phyloP scores from a whole-genome alignment of 2,888 invertebrate species.

The Caenorhabditis angaria region DNA sequence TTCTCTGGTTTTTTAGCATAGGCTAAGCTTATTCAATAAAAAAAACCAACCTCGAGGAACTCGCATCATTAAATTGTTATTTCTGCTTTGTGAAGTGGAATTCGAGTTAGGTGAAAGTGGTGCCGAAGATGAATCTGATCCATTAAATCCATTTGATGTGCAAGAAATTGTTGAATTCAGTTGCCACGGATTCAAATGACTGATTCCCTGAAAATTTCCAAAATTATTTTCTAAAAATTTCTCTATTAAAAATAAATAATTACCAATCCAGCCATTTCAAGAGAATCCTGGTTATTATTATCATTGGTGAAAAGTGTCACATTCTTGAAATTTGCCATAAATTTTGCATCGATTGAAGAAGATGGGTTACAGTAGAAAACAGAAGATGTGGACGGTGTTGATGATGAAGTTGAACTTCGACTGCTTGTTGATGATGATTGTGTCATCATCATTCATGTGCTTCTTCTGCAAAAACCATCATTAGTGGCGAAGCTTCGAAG shows the following conservation, averaged over 20 bases:
- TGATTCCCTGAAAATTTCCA: conserved; percentile 3
- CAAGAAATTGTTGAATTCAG: conserved; percentile 15
- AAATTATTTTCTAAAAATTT: not conserved
- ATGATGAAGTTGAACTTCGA: not conserved
- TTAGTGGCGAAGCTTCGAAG: not conserved
- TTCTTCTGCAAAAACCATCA: not conserved
- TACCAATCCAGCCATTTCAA: not conserved
- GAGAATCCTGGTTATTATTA: not conserved
- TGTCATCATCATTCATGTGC: conserved; percentile 2
- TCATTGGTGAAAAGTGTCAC: conserved; percentile 1
- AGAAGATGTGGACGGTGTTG: not conserved
- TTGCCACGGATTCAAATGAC: conserved; percentile 25
- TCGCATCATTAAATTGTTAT: not conserved
- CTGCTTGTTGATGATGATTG: not conserved
- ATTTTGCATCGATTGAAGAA: not conserved
- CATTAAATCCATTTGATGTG: conserved; percentile 31
- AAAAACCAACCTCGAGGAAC: too few species aligned
- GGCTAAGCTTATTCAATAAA: too few species aligned
- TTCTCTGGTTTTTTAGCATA: not conserved
- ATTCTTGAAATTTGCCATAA: conserved; percentile 1
- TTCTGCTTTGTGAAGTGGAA: not conserved
- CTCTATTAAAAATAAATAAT: too few species aligned
- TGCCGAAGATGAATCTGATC: conserved; percentile 37
- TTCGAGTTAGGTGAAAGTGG: conserved; percentile 26
- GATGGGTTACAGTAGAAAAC: not conserved